These are phyloP conservation scores for Nomada lathburiana DNA, from an alignment of 2,888 invertebrate genomes.

Conservation along the genomic window DNA sequence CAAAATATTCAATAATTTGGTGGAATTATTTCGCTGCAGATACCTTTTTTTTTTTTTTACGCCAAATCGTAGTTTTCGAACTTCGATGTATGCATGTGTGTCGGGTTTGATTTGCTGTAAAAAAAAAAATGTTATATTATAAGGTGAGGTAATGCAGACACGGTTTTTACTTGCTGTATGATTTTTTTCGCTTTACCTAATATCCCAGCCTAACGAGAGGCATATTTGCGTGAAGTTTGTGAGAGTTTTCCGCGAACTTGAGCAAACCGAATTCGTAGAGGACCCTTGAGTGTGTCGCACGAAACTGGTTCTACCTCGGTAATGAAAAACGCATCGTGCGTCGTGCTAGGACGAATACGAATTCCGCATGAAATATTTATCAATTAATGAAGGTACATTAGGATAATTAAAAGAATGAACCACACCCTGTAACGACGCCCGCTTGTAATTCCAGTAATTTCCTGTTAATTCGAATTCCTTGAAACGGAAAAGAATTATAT, in stretches of 20 bases:
- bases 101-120: background rate
- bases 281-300: background rate
- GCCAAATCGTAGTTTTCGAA: background rate
- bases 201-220: background rate
- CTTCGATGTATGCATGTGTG: no score
- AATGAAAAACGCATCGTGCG: conserved; percentile 11
- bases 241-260: background rate
- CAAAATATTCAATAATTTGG: background rate
- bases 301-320: background rate
- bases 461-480: background rate
- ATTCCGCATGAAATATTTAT: background rate
- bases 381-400: conserved; percentile 48
- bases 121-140: background rate
- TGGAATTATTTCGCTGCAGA: background rate
- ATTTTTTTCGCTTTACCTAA: background rate
- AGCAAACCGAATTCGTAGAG: conserved; percentile 1
- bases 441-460: conserved; percentile 24
- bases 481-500: background rate
- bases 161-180: background rate
- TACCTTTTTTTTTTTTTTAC: background rate
- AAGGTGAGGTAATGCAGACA: background rate
- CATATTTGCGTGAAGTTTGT: background rate
- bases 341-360: background rate
- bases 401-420: conserved; percentile 36
- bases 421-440: conserved; percentile 35